Evolutionary conservation across 1,140 invertebrate genomes (phyloP), one percentile per base, ranked within the genome.

Genomic region (honey bee (Apis mellifera)): DNA sequence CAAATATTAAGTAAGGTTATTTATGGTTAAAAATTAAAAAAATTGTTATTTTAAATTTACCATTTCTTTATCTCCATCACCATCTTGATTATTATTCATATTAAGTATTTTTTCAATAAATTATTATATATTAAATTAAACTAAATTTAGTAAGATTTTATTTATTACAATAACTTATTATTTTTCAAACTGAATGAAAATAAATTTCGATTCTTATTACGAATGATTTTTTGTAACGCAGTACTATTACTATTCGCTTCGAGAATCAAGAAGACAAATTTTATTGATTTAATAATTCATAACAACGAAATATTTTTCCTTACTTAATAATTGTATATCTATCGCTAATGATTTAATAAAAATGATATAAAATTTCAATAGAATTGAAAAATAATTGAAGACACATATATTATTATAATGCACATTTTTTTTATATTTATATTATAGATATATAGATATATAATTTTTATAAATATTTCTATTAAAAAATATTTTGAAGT

Each of bases 241-340:
- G 7, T 19, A 15, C 12, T n/a, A 42, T 4, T 9, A 0, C 54
- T 32, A 17, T 64, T 13, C 19, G 21, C 12, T 21, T 62, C 54
- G 15, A 23, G 12, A 21, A 4, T 4, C 9, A 0, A 32, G 19
- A 4, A 54, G 13, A 52, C 19, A 9, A 52, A 9, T 32, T 59
- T 76, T 76, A 82, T 82, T 55, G 79, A 82, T 82, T 82, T 68
- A 82, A 82, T 52, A 76, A 50, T 26, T 15, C 55, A 2, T 17
- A 8, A 55, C 64, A 60, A 60, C 70, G 52, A 23, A 9, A 74
- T 21, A 42, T 73, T n/a, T 9, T 54, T 23, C 52, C 19, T 19
- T 65, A 11, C 9, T 11, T 4, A 13, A n/a, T 23, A 57, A 48
- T 48, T 50, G 19, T 48, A 55, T 12, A 4, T 55, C 52, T 4